phyloP scores from a whole-genome alignment of 2,888 invertebrate genomes.

The Lypha dubia region DNA sequence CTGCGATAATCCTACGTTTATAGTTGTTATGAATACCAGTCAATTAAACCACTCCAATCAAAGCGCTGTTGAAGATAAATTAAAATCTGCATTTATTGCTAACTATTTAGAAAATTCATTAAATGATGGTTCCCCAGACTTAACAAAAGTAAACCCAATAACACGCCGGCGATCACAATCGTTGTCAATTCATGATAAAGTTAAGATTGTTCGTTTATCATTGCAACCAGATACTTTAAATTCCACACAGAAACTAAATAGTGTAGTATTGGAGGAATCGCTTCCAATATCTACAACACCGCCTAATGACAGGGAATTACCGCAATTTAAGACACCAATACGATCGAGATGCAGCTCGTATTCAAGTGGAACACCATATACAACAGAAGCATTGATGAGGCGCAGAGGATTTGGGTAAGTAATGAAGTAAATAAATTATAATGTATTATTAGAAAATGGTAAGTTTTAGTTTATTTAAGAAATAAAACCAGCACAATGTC shows the following conservation, averaged over 20 bases:
- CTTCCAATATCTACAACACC: slow-evolving; percentile 45
- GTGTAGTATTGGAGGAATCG: slow-evolving; percentile 4
- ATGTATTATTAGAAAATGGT: no score
- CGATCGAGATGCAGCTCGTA: slow-evolving; percentile 75
- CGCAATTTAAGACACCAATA: slow-evolving; percentile 74
- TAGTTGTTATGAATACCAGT: slow-evolving; percentile 77
- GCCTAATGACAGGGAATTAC: slow-evolving; percentile 14
- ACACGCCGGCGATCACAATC: slow-evolving; percentile 77
- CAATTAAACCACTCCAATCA: slow-evolving; percentile 33
- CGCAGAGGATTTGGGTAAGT: slow-evolving; percentile 58
- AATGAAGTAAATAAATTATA: background rate
- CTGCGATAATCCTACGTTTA: slow-evolving; percentile 76
- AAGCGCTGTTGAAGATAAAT: slow-evolving; percentile 19
- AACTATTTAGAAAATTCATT: slow-evolving; percentile 60
- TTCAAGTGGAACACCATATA: slow-evolving; percentile 73
- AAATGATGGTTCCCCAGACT: slow-evolving; percentile 72
- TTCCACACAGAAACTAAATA: slow-evolving; percentile 14
- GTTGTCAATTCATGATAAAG: slow-evolving; percentile 76
- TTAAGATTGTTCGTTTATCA: slow-evolving; percentile 72
- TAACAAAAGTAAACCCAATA: slow-evolving; percentile 46
- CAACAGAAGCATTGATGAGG: slow-evolving; percentile 51
- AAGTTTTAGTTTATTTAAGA: no score
- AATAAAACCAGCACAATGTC: no score
- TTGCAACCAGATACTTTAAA: slow-evolving; percentile 42
- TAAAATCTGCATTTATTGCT: slow-evolving; percentile 33